A percentile compares a stretch with the other conserved stretches of the same genome.
phyloP scores from a whole-genome alignment of 2,113 vertebrate genomes.

The Aldabrachelys gigantea region DNA sequence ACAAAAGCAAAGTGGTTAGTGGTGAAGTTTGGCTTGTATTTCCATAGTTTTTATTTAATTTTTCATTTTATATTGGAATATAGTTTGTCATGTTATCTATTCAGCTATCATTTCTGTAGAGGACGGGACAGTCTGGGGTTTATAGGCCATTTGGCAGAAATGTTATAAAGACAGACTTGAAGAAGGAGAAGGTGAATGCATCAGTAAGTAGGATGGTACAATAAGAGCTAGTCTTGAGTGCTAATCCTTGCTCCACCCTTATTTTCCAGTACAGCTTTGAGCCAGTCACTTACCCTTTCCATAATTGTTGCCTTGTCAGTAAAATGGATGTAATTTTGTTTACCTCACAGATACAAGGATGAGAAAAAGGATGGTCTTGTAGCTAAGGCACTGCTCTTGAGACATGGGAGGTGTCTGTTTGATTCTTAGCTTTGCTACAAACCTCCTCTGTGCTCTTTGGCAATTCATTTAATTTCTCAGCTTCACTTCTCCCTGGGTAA shows the following conservation, averaged over 20 bases:
- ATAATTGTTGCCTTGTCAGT: neutral
- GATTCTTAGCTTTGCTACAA: neutral
- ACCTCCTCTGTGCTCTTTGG: neutral
- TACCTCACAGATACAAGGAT: neutral
- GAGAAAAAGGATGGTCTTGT: neutral
- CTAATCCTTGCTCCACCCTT: too few relatives aligned
- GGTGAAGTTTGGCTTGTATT: too few relatives aligned
- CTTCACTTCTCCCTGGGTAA: neutral
- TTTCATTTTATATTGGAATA: too few relatives aligned
- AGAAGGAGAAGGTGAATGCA: neutral
- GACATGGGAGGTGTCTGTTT: too few relatives aligned
- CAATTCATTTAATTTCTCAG: neutral
- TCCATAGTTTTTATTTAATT: too few relatives aligned
- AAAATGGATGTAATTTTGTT: neutral
- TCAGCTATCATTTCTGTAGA: neutral
- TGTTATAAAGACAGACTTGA: neutral
- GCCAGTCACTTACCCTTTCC: accelerated
- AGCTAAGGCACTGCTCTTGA: neutral
- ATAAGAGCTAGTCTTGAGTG: too few relatives aligned
- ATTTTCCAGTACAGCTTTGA: too few relatives aligned
- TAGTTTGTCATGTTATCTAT: too few relatives aligned
- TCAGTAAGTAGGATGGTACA: too few relatives aligned
- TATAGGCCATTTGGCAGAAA: too few relatives aligned
- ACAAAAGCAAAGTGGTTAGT: too few relatives aligned
- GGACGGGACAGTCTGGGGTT: neutral